Conservation (phyloP, 2,888 invertebrate genomes). For the Oscheius sp. region DNA sequence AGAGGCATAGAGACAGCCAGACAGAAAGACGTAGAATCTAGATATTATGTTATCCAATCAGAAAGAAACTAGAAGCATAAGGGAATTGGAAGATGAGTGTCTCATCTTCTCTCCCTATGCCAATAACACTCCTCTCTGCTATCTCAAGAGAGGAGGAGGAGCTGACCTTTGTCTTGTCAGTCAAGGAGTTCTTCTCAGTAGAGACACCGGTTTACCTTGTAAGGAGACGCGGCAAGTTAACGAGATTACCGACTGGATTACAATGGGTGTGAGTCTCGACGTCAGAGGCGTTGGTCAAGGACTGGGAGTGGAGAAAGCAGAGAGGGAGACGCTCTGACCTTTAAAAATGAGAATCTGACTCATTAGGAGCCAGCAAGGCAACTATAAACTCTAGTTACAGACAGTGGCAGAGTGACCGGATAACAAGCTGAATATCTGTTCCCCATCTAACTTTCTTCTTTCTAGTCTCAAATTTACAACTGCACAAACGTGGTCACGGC, state of each 20-base stretch:
- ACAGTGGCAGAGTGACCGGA: too few species aligned
- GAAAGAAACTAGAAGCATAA: neutral
- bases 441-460: too few species aligned
- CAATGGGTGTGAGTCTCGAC: neutral
- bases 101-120: neutral
- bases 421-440: too few species aligned
- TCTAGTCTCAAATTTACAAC: too few species aligned
- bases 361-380: too few species aligned
- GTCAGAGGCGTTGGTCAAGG: neutral
- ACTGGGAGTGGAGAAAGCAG: neutral
- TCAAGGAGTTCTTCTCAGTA: neutral
- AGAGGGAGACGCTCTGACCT: too few species aligned
- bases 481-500: too few species aligned
- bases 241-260: conserved; percentile 4
- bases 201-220: conserved; percentile 4
- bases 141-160: neutral
- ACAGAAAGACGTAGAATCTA: conserved; percentile 16
- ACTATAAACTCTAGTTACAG: too few species aligned
- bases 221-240: neutral
- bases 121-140: neutral
- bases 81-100: neutral
- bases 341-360: too few species aligned
- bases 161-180: conserved; percentile 6
- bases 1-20: neutral
- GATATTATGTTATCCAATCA: neutral